Conservation (phyloP, 2,888 invertebrate genomes). For the Tiphia femorata region DNA sequence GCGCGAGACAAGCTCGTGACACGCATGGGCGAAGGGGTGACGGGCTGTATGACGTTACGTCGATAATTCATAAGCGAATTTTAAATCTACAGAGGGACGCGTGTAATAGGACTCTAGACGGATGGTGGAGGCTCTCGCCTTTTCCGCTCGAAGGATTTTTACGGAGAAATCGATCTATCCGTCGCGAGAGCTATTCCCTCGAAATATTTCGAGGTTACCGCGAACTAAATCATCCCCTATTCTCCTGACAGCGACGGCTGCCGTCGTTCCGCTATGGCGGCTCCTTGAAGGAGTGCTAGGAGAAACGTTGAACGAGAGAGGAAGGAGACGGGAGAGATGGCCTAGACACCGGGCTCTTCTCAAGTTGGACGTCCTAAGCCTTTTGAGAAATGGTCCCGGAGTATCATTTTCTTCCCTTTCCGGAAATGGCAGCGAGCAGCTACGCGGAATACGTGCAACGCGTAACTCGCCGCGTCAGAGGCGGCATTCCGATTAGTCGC, state of each 20-base stretch:
- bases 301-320: conserved; percentile 4
- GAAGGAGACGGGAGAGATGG: background rate
- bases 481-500: too few species aligned
- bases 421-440: conserved; percentile 7
- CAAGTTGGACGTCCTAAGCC: conserved; percentile 24
- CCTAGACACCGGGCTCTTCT: conserved; percentile 3
- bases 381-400: conserved; percentile 29
- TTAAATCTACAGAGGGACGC: too few species aligned
- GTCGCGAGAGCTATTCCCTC: background rate
- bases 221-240: conserved; percentile 24
- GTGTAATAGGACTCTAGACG: background rate
- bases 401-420: conserved; percentile 21
- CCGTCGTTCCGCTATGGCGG: too few species aligned
- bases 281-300: background rate
- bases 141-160: conserved; percentile 15
- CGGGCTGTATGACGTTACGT: too few species aligned
- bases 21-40: too few species aligned
- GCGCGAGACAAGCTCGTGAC: too few species aligned
- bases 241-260: conserved; percentile 1
- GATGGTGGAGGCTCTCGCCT: background rate
- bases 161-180: conserved; percentile 13
- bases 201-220: conserved; percentile 8
- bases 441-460: background rate
- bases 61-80: too few species aligned
- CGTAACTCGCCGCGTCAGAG: too few species aligned